phyloP scores from a whole-genome alignment of 2,113 vertebrate species.

The Pluvialis apricaria region DNA sequence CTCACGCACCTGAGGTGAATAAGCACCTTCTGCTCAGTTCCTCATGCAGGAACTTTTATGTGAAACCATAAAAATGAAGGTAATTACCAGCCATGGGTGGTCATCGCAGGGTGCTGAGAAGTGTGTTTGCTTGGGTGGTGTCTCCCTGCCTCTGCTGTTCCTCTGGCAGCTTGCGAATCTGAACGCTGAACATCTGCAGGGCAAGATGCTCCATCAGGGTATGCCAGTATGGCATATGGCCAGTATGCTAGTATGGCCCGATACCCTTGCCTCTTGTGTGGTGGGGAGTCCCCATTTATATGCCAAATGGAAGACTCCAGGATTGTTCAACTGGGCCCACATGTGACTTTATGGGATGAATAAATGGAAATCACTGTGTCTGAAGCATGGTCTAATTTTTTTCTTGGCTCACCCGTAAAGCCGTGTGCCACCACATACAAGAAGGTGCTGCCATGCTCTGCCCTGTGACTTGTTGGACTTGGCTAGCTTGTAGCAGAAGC shows the following conservation, averaged over 20 bases:
- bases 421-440: accelerated
- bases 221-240: neutral
- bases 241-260: too few species aligned
- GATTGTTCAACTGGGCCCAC: neutral
- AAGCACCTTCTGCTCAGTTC: neutral
- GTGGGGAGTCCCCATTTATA: neutral
- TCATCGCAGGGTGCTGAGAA: neutral
- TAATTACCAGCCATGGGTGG: neutral
- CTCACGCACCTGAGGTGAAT: neutral
- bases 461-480: neutral
- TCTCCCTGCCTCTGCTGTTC: neutral
- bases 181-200: neutral
- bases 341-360: neutral
- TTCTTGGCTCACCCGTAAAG: neutral
- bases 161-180: neutral
- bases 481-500: neutral
- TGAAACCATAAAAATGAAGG: neutral
- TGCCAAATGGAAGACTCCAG: neutral
- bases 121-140: neutral
- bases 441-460: neutral
- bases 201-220: neutral
- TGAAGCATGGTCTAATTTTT: neutral
- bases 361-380: neutral
- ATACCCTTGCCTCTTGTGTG: neutral
- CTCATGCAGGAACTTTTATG: neutral